Evolutionary conservation across 1,140 invertebrate genomes (phyloP), one percentile per base, ranked within the genome.

Genomic region (Pinna nobilis): DNA sequence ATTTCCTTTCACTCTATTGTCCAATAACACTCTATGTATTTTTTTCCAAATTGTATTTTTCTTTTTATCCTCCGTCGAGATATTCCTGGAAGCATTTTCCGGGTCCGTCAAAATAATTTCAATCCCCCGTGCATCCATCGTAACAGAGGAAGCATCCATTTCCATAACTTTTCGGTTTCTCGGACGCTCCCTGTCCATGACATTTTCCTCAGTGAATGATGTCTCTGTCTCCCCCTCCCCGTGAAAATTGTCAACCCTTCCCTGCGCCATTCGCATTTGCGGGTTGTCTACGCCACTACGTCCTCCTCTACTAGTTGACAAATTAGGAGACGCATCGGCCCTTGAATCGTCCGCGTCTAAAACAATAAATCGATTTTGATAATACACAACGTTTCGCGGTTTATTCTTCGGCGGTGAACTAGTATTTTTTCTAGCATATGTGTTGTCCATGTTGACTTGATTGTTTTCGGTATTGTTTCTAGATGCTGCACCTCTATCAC

Each of bases 321-420:
- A 59, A 59, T 59, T 59, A 35, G 33, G 33, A 11, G 55, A 33
- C 55, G 37, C 33, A 59, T 59, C 37, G 33, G 30, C 32, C 39
- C 30, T 44, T 18, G n/a, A 32, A 53, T 76, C 73, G 25, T 53
- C 23, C 11, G 74, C 15, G 44, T 76, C 74, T 50, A 76, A 61
- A 25, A 76, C 55, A 59, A 76, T 76, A 66, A 76, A 76, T 76
- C 74, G 74, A 76, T 76, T 76, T 71, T 76, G 74, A 71, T 66
- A 70, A 64, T 71, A 76, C 39, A 70, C 69, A 15, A 64, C 66
- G 39, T 63, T 60, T 20, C 47, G 60, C 32, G 55, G 55, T 41
- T 50, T 69, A 41, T 57, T 51, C 39, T 39, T 55, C 37, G 55
- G 71, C 47, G 71, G 65, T 32, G 55, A 59, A 20, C 18, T 20